Evolutionary conservation across 2,888 invertebrate genomes (phyloP).

Genomic region (Drosophila kambysellisi): DNA sequence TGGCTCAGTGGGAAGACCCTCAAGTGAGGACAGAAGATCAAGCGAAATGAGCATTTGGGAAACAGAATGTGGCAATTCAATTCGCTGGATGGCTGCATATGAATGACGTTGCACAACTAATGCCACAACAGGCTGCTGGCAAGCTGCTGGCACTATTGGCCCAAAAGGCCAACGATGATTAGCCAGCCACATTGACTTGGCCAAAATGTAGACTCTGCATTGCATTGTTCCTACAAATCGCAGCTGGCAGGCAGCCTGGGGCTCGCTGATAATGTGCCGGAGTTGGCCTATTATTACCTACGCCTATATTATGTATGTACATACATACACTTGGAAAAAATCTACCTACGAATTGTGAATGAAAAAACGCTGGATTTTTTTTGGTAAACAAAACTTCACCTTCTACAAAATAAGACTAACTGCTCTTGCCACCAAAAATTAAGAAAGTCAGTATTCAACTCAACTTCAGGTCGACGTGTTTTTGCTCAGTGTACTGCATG

Average conservation of each 20-base stretch:
- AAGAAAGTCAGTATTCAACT: background rate
- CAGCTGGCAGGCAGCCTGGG: background rate
- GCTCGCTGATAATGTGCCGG: background rate
- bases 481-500: background rate
- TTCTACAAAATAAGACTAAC: background rate
- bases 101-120: background rate
- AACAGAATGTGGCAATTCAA: background rate
- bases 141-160: background rate
- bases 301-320: background rate
- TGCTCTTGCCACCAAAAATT: background rate
- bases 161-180: background rate
- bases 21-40: background rate
- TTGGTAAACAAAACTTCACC: background rate
- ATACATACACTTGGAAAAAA: background rate
- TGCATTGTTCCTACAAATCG: background rate
- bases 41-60: background rate
- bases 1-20: background rate
- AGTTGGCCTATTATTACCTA: background rate
- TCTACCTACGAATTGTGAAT: background rate
- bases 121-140: background rate
- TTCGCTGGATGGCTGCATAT: background rate
- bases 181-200: background rate
- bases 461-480: background rate
- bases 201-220: background rate
- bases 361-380: background rate